Evolutionary conservation across 2,797 vertebrate genomes (phyloP), one percentile per base, ranked within the genome.

Genomic region (Morelia viridis): DNA sequence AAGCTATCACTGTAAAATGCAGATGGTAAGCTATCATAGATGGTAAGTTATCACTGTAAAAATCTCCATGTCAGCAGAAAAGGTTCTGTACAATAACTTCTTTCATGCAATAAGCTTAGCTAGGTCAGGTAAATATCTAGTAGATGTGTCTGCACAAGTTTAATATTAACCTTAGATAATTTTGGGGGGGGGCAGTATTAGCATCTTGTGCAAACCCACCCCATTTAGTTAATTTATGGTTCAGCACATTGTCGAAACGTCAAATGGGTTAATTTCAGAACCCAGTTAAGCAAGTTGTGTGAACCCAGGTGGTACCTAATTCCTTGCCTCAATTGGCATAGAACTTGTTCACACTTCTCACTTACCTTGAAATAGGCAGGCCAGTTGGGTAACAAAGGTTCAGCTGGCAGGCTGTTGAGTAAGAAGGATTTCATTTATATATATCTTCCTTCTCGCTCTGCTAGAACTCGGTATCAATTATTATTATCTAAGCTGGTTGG

Each of bases 401-500:
- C 50, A 53, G 50, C 50, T 7, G 50, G 6, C 50, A 53, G 8
- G 50, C 84, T 56, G 83, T 62, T 87, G 89, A 64, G 85, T n/a
- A 57, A 28, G 92, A 80, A 87, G 89, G 86, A n/a, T 80, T 76
- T 90, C 92, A 87, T 80, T 86, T 84, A 35, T 89, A 85, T 35
- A 41, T 87, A 61, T 68, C 76, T 50, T 50, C 46, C 46, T 50
- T 50, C 46, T 71, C 28, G 88, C 68, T 90, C 64, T 87, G 83
- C 31, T 56, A 92, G 92, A 80, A 65, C 89, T 84, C 91, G 3
- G 71, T 89, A 64, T 84, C 89, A 84, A 83, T 90, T 90, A 92
- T 88, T 90, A 88, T 84, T 89, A 92, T 62, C 91, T 46, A 84
- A 92, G 91, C 88, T 60, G 83, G 62, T 50, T 89, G 83, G 71